phyloP scores from a whole-genome alignment of 2,113 vertebrate genomes.

The Seriola dumerili region DNA sequence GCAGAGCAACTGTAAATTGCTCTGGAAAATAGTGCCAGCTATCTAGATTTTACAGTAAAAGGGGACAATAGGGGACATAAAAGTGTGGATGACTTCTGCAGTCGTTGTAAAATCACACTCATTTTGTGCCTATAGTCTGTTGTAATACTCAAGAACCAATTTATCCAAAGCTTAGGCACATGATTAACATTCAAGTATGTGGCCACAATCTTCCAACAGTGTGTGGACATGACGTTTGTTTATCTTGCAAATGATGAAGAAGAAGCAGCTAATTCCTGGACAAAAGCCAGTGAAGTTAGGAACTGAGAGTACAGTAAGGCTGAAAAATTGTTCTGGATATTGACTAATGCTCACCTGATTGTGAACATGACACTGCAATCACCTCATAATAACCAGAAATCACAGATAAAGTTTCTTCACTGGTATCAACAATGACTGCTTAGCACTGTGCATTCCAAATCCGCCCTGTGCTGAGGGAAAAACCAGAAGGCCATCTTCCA shows the following conservation, averaged over 20 bases:
- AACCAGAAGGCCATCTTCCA: constrained; percentile 55
- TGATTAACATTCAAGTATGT: constrained; percentile 7
- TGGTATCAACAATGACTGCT: constrained; percentile 3
- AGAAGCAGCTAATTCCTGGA: not conserved
- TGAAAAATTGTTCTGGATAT: not conserved
- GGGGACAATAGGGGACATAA: constrained; percentile 12
- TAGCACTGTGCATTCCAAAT: constrained; percentile 22
- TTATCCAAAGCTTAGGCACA: not conserved
- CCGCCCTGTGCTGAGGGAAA: constrained; percentile 33
- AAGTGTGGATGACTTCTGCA: constrained; percentile 34
- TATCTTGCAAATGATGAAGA: not conserved
- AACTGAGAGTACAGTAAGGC: not conserved
- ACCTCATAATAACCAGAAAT: constrained; percentile 17
- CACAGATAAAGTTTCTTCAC: not conserved
- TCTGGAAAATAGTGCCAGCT: constrained; percentile 28
- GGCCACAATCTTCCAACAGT: not conserved
- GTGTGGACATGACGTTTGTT: not conserved
- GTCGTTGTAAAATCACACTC: constrained; percentile 17
- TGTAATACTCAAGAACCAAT: not conserved
- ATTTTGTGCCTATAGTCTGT: constrained; percentile 6
- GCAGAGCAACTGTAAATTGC: constrained; percentile 37
- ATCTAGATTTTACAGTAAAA: constrained; percentile 32
- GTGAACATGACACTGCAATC: constrained; percentile 6
- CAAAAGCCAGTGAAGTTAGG: not conserved
- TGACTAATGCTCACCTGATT: constrained; percentile 24